Percentiles rank a stretch among this genome's conserved stretches.
Evolutionary conservation across 2,113 vertebrate species (phyloP).

Genomic region (Conger conger): DNA sequence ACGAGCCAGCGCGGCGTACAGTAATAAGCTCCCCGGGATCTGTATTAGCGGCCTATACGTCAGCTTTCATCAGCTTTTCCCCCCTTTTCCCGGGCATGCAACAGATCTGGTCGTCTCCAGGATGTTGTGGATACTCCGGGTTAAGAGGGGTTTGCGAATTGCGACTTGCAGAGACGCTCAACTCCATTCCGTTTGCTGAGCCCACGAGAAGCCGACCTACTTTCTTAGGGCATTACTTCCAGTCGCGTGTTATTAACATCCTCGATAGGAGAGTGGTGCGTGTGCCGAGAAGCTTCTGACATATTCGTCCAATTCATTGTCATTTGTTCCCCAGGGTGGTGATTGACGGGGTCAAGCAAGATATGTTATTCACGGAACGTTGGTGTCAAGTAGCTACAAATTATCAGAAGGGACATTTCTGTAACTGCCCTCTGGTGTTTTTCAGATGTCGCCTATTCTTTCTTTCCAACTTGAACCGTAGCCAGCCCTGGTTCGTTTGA

Average conservation of each 20-base stretch:
- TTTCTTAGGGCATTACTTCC: background rate
- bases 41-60: background rate
- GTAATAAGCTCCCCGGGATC: background rate
- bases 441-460: background rate
- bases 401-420: background rate
- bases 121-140: background rate
- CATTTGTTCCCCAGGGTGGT: background rate
- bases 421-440: background rate
- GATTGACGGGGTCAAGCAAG: constrained; percentile 16
- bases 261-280: background rate
- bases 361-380: constrained; percentile 5
- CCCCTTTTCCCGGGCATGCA: background rate
- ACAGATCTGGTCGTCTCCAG: background rate
- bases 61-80: background rate
- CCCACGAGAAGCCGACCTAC: constrained; percentile 21
- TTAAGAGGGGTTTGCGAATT: background rate
- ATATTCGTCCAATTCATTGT: constrained; percentile 3
- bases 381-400: background rate
- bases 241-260: constrained; percentile 17
- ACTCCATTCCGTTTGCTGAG: background rate
- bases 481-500: too few relatives aligned
- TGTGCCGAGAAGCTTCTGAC: background rate
- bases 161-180: background rate
- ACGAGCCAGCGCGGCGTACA: background rate
- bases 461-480: background rate